Base-by-base conservation (phyloP, 2,113 vertebrate genomes). In the Lamprotornis superbus region DNA sequence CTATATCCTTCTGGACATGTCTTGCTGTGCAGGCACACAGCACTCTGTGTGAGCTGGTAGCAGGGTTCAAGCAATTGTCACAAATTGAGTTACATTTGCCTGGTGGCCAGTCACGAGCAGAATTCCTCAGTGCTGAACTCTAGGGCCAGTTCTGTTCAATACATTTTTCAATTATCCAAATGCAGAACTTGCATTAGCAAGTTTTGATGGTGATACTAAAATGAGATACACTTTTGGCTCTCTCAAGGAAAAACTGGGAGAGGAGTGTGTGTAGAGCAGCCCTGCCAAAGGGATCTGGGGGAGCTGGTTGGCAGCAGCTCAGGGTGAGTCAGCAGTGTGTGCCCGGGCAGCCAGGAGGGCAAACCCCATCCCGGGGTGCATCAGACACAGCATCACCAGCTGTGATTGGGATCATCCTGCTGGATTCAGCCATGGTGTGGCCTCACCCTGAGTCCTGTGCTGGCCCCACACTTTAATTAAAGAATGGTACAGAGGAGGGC, bases 391-490 rank as follows among this genome's bases (percentile, higher is more conserved):
- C 28, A 78, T 21, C 39, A 69, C 7, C 46, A 53, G 64, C 39
- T 7, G 20, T 10, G 53, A 4, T 8, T n/a, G 15, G 42, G 16
- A 60, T 52, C 33, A 37, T 68, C 46, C 63, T 5, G 3, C 63
- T 78, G 47, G 23, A n/a, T n/a, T n/a, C 46, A 44, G 53, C 46
- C 3, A 0, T 15, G 63, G 1, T 52, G 21, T 0, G 0, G 14
- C 63, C 46, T 52, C 39, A 28, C 6, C 47, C 23, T 5, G 19
- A 23, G 39, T 7, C 37, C 73, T 24, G 17, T 46, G 4, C 46
- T 15, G 39, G 27, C 18, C 8, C 9, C 33, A 33, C 23, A 59
- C 1, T 31, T 67, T 35, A 17, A 40, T 33, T 47, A 47, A 27
- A 47, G 8, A 61, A 52, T 30, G 9, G 15, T 60, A 15, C 15